Base-by-base conservation (phyloP, 2,113 vertebrate species). In the Kobus ellipsiprymnus region DNA sequence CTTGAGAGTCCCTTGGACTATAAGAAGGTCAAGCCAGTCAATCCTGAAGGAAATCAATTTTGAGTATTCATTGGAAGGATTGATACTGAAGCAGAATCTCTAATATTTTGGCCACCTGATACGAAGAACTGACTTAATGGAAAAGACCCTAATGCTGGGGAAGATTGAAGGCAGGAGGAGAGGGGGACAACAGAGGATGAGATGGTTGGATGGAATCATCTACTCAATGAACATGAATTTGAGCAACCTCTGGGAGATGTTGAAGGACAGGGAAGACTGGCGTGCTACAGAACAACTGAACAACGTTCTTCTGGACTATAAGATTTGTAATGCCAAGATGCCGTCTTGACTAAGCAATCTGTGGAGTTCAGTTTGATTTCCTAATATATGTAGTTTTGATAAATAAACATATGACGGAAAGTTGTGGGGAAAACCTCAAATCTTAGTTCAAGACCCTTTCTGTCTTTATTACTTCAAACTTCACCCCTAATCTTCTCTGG, bases 161-260 rank as follows among this genome's bases (percentile, higher is more conserved):
- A 71, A 40, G n/a, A 23, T 13, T 40, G 8, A 71, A 40, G n/a
- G 5, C 9, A 40, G n/a, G 67, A 71, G 67, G n/a, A 71, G 19
- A 71, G 2, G n/a, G n/a, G 10, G n/a, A 40, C 19, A 23, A 23
- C 19, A 40, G 2, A 71, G 67, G 5, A 40, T 40, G 67, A 40
- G 19, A 71, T 71, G n/a, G 19, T 23, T 71, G 67, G 67, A 40
- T 40, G 10, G 10, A 71, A 71, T 71, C 5, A 23, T 71, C 11
- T 71, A 71, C 67, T 71, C n/a, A 71, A 12, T 71, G n/a, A 36
- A 71, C 67, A 71, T 40, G n/a, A 71, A 10, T 23, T n/a, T 67
- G 10, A 40, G 19, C n/a, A 71, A 40, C 40, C n/a, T 40, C n/a
- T 0, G 0, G 67, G 10, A 40, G 36, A 71, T 40, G 21, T 12